A percentile compares a stretch with the other conserved stretches of the same genome.
Evolutionary conservation across 2,113 vertebrate species (phyloP).

Genomic region (Geococcyx californianus): DNA sequence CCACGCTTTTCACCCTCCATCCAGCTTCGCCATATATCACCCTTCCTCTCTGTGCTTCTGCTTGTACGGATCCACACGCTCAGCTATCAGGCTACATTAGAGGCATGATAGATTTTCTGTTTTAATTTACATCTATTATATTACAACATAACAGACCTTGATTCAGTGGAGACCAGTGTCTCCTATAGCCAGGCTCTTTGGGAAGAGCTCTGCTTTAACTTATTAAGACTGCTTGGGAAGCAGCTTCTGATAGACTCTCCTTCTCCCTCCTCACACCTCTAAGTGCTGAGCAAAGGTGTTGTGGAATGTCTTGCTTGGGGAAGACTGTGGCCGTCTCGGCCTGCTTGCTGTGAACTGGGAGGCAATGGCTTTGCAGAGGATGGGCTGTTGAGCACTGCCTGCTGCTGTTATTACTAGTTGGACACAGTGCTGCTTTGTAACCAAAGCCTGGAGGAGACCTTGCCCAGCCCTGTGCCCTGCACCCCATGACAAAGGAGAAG

Average conservation of each 20-base stretch:
- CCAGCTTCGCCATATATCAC: conserved; percentile 93
- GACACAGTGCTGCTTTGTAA: not conserved
- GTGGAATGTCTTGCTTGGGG: not conserved
- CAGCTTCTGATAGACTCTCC: not conserved
- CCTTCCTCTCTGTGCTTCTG: conserved; percentile 79
- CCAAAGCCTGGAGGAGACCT: not conserved
- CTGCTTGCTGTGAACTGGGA: not conserved
- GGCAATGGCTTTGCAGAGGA: not conserved
- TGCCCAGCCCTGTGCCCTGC: not conserved
- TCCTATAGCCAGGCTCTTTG: conserved; percentile 68
- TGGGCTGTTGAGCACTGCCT: accelerated
- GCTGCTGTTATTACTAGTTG: not conserved
- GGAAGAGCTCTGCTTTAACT: conserved; percentile 65
- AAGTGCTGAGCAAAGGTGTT: not conserved
- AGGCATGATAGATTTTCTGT: conserved; percentile 96
- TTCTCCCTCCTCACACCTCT: not conserved
- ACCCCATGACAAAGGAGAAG: not conserved
- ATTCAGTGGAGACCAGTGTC: conserved; percentile 73
- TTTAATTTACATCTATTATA: conserved; percentile 98
- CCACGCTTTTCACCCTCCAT: conserved; percentile 96
- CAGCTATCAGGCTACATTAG: conserved; percentile 91
- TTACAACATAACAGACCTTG: conserved; percentile 81
- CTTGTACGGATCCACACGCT: conserved; percentile 77
- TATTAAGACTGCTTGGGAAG: conserved; percentile 38
- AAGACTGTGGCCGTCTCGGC: not conserved